Evolutionary conservation across 2,113 vertebrate genomes (phyloP), one percentile per base, ranked within the genome.

Genomic region (Cryptoleucopteryx plumbea): DNA sequence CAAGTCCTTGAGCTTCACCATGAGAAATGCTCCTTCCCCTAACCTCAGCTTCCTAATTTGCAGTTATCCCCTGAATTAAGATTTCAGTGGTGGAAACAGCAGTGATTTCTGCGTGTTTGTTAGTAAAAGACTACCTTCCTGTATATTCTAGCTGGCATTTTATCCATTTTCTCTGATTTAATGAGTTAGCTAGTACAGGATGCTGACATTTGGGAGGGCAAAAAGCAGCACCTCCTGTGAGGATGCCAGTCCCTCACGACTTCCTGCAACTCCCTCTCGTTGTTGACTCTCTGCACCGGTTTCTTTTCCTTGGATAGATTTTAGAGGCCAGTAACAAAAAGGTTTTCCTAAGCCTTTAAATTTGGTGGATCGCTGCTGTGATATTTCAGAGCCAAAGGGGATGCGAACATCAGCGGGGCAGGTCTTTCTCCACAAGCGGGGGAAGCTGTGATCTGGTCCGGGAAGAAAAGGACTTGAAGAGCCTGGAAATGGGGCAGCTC

Each of bases 391-490:
- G 42, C 36, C 58, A 5, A 48, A 52, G 26, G 1, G 15, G 42
- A 10, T 13, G n/a, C 0, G 0, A 73, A 16, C 18, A 15, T 10
- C 31, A 19, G 56, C 1, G 1, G n/a, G 16, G 22, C 18, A 7
- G 16, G 13, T 12, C 26, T 29, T 12, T 34, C 25, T 42, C 10
- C 1, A 0, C 7, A 4, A 8, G 16, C 0, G 0, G 32, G 3
- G 19, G 38, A 40, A 26, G 25, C 38, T 6, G 5, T 10, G n/a
- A 17, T 8, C 13, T 48, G 7, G 8, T 0, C 42, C 0, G 8
- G 36, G 7, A 29, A 56, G 36, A 0, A 2, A 20, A 45, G 23
- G 23, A 11, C 27, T 10, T 2, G 22, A 7, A 21, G 7, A 19
- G 10, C 18, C 6, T 20, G 47, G 3, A 3, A 3, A 5, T 0